Evolutionary conservation across 2,888 invertebrate genomes (phyloP).

Genomic region (Sipunculus nudus): DNA sequence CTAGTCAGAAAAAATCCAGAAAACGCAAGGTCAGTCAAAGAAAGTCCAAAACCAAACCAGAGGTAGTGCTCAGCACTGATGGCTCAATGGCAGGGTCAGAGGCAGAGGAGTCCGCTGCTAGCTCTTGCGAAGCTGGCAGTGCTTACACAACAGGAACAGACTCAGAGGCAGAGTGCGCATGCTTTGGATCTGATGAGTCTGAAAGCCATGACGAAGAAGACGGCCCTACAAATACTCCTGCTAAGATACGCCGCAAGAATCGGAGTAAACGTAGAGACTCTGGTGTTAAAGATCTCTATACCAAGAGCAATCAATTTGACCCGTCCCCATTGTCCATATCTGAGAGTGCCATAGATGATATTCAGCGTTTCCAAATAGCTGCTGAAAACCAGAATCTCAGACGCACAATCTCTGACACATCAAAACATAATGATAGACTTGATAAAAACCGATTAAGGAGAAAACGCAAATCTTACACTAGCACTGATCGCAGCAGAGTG

Average conservation of each 20-base stretch:
- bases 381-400: constrained; percentile 16
- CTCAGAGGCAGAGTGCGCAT: not conserved
- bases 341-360: constrained; percentile 20
- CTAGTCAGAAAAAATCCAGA: not conserved
- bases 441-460: too few relatives aligned
- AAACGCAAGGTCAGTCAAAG: not conserved
- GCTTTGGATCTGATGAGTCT: too few relatives aligned
- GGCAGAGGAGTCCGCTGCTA: constrained; percentile 3
- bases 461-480: too few relatives aligned
- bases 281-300: constrained; percentile 86
- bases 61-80: constrained; percentile 15
- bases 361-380: too few relatives aligned
- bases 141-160: constrained; percentile 13
- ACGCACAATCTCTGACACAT: constrained; percentile 11
- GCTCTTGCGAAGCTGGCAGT: constrained; percentile 29
- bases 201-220: too few relatives aligned
- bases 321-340: constrained; percentile 71
- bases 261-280: too few relatives aligned
- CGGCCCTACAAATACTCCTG: too few relatives aligned
- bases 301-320: constrained; percentile 69
- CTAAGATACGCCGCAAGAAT: too few relatives aligned
- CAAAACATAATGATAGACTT: too few relatives aligned
- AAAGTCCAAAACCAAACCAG: too few relatives aligned
- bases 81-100: not conserved
- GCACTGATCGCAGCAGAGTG: too few relatives aligned